Evolutionary conservation across 2,888 invertebrate species (phyloP).

Genomic region (Ditylenchus weischeri): DNA sequence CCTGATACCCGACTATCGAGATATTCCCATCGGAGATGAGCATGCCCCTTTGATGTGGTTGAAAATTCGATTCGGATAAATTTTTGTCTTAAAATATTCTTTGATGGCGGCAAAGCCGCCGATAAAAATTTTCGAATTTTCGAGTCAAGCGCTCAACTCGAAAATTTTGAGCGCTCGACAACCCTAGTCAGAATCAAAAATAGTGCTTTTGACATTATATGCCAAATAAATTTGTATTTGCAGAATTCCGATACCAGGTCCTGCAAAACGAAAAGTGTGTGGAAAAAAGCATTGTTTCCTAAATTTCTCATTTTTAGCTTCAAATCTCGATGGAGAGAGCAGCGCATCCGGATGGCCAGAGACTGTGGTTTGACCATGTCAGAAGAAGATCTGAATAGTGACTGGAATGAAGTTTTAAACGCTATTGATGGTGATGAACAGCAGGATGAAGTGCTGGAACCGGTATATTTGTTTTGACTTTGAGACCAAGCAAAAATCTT

Average conservation of each 20-base stretch:
- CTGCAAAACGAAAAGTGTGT: too few species aligned
- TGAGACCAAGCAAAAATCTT: too few species aligned
- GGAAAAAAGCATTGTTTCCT: not conserved
- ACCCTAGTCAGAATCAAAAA: not conserved
- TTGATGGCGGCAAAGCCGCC: too few species aligned
- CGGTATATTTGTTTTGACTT: slow-evolving; percentile 8
- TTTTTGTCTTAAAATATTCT: too few species aligned
- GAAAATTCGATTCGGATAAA: too few species aligned
- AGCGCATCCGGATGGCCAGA: slow-evolving; percentile 17
- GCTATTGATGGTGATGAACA: slow-evolving; percentile 8
- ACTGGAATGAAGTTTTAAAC: slow-evolving; percentile 25
- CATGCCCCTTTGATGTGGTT: too few species aligned
- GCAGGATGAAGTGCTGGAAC: slow-evolving; percentile 8
- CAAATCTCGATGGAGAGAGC: slow-evolving; percentile 23
- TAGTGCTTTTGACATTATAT: not conserved
- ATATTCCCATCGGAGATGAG: too few species aligned
- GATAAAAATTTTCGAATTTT: too few species aligned
- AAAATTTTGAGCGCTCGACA: too few species aligned
- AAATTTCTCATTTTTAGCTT: slow-evolving; percentile 20
- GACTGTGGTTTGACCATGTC: slow-evolving; percentile 19
- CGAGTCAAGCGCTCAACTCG: too few species aligned
- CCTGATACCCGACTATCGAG: too few species aligned
- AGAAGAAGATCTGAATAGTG: slow-evolving; percentile 19
- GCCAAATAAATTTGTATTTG: not conserved
- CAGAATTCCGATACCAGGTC: too few species aligned